A percentile compares a stretch with the other conserved stretches of the same genome.
Conservation (phyloP, 2,888 invertebrate species). For the Drosophila limbata region DNA sequence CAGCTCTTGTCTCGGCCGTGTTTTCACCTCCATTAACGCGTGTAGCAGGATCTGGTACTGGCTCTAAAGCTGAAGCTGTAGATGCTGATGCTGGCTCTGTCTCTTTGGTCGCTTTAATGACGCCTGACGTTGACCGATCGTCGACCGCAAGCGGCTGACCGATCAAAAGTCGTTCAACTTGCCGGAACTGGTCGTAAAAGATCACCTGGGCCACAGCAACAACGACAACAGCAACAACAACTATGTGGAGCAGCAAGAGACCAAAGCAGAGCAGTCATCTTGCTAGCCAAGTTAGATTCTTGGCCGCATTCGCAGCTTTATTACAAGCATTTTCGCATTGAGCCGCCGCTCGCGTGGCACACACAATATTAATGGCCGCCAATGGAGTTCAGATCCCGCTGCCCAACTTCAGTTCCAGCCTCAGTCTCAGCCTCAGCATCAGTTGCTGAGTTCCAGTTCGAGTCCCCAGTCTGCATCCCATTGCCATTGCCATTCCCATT, state of each 20-base stretch:
- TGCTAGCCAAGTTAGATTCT: conserved; percentile 44
- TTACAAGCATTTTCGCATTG: conserved; percentile 44
- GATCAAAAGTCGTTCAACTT: conserved; percentile 82
- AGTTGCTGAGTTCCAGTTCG: conserved; percentile 4
- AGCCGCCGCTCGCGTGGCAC: conserved; percentile 57
- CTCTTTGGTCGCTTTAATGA: conserved; percentile 69
- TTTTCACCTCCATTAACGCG: conserved; percentile 80
- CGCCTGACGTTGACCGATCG: conserved; percentile 83
- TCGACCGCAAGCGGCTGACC: conserved; percentile 81
- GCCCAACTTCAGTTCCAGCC: conserved; percentile 9
- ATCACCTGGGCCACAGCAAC: conserved; percentile 69
- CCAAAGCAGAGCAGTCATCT: conserved; percentile 17
- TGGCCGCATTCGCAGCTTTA: conserved; percentile 64
- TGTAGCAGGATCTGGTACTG: conserved; percentile 70
- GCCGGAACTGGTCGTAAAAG: conserved; percentile 82
- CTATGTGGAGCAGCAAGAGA: conserved; percentile 68
- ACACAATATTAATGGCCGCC: conserved; percentile 78
- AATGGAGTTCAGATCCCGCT: conserved; percentile 62
- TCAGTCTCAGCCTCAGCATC: no score
- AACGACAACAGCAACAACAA: conserved; percentile 19
- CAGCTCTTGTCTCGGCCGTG: conserved; percentile 51
- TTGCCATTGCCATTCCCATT: conserved; percentile 17
- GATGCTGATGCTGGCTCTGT: conserved; percentile 12
- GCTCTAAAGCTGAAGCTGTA: conserved; percentile 17
- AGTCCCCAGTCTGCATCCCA: conserved; percentile 10